Evolutionary conservation across 2,888 invertebrate species (phyloP).

Genomic region (Rapana venosa): DNA sequence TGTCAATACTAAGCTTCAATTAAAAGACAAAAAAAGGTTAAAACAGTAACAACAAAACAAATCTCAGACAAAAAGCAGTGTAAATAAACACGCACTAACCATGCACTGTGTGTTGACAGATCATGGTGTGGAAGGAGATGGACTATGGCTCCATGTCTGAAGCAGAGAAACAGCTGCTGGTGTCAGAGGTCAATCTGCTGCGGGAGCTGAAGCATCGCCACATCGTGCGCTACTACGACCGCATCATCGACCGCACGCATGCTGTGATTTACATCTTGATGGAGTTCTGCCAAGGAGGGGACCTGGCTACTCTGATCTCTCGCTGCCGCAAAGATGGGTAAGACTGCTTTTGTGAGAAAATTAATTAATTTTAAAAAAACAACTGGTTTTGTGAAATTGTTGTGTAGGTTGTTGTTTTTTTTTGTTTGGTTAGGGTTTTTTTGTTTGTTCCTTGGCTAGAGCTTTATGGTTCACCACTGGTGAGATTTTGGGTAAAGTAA

Average conservation of each 20-base stretch:
- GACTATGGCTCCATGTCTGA: slow-evolving; percentile 82
- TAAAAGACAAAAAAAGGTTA: too few relatives aligned
- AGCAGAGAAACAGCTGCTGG: slow-evolving; percentile 81
- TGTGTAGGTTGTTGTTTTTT: too few relatives aligned
- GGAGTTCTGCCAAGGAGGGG: slow-evolving; percentile 84
- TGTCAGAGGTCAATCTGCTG: slow-evolving; percentile 82
- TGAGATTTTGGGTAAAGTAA: too few relatives aligned
- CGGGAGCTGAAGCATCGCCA: slow-evolving; percentile 81
- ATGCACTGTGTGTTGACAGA: slow-evolving; percentile 53
- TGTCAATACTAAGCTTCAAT: too few relatives aligned
- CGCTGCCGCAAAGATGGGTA: slow-evolving; percentile 79
- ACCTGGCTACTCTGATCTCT: slow-evolving; percentile 81
- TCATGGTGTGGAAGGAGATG: slow-evolving; percentile 83
- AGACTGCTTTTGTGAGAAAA: slow-evolving; percentile 43
- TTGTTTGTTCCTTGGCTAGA: too few relatives aligned
- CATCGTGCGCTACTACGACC: slow-evolving; percentile 82
- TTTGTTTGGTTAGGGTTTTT: too few relatives aligned
- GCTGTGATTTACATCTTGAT: slow-evolving; percentile 83
- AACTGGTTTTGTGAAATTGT: too few relatives aligned
- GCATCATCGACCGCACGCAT: slow-evolving; percentile 82
- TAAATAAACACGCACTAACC: not conserved
- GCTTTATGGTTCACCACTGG: too few relatives aligned
- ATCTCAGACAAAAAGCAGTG: not conserved
- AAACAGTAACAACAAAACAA: too few relatives aligned
- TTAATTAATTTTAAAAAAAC: too few relatives aligned